Base-by-base conservation (phyloP, 1,140 invertebrate species). In the Chelonus insularis region DNA sequence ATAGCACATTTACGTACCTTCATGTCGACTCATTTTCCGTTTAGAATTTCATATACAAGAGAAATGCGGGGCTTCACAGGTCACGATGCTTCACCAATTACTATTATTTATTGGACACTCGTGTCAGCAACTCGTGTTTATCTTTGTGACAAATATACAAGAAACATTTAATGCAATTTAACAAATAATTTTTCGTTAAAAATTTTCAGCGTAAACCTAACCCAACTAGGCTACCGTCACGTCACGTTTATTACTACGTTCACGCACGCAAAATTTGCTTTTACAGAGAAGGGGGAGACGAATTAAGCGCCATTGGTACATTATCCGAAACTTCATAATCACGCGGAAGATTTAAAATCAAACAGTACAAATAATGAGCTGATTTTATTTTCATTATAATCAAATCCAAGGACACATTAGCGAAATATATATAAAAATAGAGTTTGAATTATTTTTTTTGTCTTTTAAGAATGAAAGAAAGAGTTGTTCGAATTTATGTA, bases 21-120 rank as follows among this genome's bases (percentile, higher is more conserved):
- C 88, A 88, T 91, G 89, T 84, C 88, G 87, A 86, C 87, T 90
- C 89, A 91, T 91, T 87, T 87, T 87, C 83, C 75, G 76, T 80
- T 74, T 79, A 75, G 71, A 82, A 75, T 81, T 68, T 82, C 80
- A 82, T 81, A 80, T 78, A 82, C 79, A 83, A 81, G 83, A 79
- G 77, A 81, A 79, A 80, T 76, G 74, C 77, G 73, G 65, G 70
- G 60, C 65, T 68, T 69, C 68, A 76, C 72, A 29, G 25, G 25
- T 29, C 25, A 29, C 25, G 57, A 48, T 51, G 47, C 32, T 60
- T 56, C 45, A 51, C 60, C 29, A 36, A 45, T 68, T 73, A 74
- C 72, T 74, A 72, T 78, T 75, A 74, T 76, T 73, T 77, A 75
- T 70, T 81, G 77, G 69, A 78, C 65, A 75, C 72, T 76, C 72